Conservation (phyloP, 2,113 vertebrate species). For the Tursiops truncatus region DNA sequence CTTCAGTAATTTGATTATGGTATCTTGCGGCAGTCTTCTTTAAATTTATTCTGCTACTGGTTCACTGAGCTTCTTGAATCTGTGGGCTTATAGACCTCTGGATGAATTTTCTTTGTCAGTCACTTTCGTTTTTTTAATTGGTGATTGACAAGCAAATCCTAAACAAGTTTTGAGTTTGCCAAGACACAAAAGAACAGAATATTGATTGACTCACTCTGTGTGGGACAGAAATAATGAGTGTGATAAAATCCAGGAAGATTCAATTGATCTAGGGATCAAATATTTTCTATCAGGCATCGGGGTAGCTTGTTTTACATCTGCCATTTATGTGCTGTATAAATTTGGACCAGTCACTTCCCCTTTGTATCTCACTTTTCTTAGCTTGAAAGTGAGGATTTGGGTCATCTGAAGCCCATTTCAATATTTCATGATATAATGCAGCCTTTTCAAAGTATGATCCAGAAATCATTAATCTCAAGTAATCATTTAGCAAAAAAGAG, state of each 20-base stretch:
- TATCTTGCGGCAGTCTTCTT: not conserved
- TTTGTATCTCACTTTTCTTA: not conserved
- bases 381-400: not conserved
- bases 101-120: conserved; percentile 2
- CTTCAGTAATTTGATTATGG: not conserved
- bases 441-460: not conserved
- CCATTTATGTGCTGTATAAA: not conserved
- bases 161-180: conserved; percentile 15
- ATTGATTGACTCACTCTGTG: not conserved
- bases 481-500: not conserved
- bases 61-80: not conserved
- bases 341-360: not conserved
- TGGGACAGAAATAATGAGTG: not conserved
- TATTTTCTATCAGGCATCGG: not conserved
- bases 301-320: not conserved
- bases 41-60: not conserved
- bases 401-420: conserved; percentile 5
- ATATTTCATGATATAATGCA: not conserved
- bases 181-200: not conserved
- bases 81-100: not conserved
- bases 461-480: not conserved
- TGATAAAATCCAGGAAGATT: not conserved
- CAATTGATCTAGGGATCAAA: not conserved
- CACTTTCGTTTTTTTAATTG: not conserved
- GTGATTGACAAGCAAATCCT: not conserved